Evolutionary conservation across 2,113 vertebrate species (phyloP).

Genomic region (Strigops habroptila): DNA sequence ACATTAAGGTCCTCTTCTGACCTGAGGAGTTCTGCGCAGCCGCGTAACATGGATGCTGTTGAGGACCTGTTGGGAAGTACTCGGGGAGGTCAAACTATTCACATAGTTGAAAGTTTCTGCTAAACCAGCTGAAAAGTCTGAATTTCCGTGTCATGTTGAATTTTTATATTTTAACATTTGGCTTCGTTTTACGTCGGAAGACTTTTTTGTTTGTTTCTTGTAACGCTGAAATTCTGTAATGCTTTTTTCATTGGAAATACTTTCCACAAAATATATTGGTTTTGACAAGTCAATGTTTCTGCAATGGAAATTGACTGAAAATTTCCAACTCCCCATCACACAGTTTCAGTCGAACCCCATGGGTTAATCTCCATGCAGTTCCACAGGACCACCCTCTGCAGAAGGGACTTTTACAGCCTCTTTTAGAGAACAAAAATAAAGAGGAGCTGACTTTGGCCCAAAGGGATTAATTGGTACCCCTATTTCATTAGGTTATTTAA

Average conservation of each 20-base stretch:
- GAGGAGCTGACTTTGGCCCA: slow-evolving; percentile 47
- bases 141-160: neutral
- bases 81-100: neutral
- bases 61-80: neutral
- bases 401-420: slow-evolving; percentile 35
- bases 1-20: neutral
- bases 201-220: neutral
- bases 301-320: neutral
- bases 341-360: neutral
- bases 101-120: neutral
- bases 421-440: slow-evolving; percentile 35
- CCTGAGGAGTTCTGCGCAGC: neutral
- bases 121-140: neutral
- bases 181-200: neutral
- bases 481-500: slow-evolving; percentile 63
- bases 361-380: slow-evolving; percentile 30
- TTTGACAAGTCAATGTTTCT: neutral
- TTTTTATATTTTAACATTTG: neutral
- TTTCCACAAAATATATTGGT: neutral
- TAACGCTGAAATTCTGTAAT: neutral
- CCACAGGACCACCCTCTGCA: slow-evolving; percentile 13
- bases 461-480: slow-evolving; percentile 60
- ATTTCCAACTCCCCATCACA: neutral
- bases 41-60: neutral
- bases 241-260: neutral